Evolutionary conservation across 1,140 invertebrate species (phyloP).

Genomic region (Drosophila pseudoobscura): DNA sequence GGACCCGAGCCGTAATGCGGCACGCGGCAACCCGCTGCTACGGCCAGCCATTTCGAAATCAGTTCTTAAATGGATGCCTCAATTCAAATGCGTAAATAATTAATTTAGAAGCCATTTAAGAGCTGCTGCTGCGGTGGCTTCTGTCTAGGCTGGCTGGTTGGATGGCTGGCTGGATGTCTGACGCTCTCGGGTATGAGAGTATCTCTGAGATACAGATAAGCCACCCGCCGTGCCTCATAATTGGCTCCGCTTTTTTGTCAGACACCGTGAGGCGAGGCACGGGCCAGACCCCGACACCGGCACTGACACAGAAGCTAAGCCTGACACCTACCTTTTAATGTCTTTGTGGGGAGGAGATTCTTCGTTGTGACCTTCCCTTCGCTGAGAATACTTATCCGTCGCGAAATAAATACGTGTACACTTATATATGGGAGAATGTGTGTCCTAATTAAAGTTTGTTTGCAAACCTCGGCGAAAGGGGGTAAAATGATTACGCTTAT

Average conservation of each 20-base stretch:
- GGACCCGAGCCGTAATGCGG: constrained; percentile 48
- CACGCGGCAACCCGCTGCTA: constrained; percentile 52
- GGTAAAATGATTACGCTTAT: constrained; percentile 13
- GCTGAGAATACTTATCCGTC: too few species aligned
- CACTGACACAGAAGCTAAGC: too few species aligned
- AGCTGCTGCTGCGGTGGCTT: constrained; percentile 34
- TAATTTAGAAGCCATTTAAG: constrained; percentile 78
- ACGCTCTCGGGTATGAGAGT: constrained; percentile 15
- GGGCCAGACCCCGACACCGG: too few species aligned
- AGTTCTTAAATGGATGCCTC: constrained; percentile 73
- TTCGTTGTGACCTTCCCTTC: too few species aligned
- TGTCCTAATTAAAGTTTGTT: too few species aligned
- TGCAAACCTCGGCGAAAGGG: too few species aligned
- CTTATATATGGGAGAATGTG: too few species aligned
- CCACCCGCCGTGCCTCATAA: constrained; percentile 72
- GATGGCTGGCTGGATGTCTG: constrained; percentile 4
- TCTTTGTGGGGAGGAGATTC: too few species aligned
- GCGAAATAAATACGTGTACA: too few species aligned
- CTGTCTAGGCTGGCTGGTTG: constrained; percentile 3
- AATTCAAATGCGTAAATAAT: constrained; percentile 80
- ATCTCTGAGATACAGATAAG: constrained; percentile 55
- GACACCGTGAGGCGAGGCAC: too few species aligned
- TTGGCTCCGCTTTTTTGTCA: constrained; percentile 12
- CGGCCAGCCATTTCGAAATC: constrained; percentile 71
- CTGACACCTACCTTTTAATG: too few species aligned